Conservation (phyloP, 2,888 invertebrate species). For the Callyntrura guangdongensis region DNA sequence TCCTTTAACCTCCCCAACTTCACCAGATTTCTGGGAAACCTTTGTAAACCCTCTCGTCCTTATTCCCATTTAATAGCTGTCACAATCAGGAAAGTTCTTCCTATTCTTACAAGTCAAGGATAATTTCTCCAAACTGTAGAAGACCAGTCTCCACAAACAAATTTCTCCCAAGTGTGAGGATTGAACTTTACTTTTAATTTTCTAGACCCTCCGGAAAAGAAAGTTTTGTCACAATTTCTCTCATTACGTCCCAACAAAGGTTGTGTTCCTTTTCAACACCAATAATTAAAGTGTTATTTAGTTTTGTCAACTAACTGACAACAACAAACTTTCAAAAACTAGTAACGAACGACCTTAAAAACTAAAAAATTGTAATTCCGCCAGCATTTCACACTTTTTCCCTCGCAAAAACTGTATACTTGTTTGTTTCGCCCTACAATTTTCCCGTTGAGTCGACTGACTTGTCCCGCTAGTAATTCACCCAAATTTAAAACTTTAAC, state of each 20-base stretch:
- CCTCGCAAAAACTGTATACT: neutral
- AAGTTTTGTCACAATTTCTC: too few relatives aligned
- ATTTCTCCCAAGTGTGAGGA: too few relatives aligned
- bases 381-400: neutral
- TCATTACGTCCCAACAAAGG: too few relatives aligned
- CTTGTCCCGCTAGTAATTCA: too few relatives aligned
- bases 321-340: too few relatives aligned
- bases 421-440: neutral
- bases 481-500: neutral
- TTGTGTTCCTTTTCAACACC: too few relatives aligned
- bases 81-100: neutral
- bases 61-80: conserved; percentile 75
- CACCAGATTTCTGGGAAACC: conserved; percentile 60
- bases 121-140: neutral
- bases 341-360: neutral
- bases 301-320: too few relatives aligned
- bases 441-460: neutral
- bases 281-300: too few relatives aligned
- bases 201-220: too few relatives aligned
- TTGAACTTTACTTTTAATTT: too few relatives aligned
- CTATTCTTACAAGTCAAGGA: neutral
- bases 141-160: neutral
- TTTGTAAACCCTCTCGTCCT: conserved; percentile 66
- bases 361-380: neutral
- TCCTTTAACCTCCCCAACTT: neutral